phyloP scores from a whole-genome alignment of 2,888 invertebrate species.

The Nomada goodeniana region DNA sequence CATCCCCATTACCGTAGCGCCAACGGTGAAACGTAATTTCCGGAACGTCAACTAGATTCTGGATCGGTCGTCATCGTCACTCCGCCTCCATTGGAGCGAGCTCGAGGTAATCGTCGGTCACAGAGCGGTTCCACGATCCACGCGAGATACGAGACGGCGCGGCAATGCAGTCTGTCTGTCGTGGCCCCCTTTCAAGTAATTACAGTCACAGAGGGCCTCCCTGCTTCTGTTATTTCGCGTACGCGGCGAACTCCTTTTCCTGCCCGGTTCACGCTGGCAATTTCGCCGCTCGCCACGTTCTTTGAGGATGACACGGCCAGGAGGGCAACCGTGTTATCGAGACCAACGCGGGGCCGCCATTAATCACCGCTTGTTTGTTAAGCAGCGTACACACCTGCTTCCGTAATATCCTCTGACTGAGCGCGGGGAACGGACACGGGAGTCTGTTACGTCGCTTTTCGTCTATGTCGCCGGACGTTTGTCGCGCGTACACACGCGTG shows the following conservation, averaged over 20 bases:
- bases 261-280: slow-evolving; percentile 2
- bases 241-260: background rate
- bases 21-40: slow-evolving; percentile 83
- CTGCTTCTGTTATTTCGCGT: background rate
- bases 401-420: slow-evolving; percentile 77
- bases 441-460: slow-evolving; percentile 53
- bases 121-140: slow-evolving; percentile 18
- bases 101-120: slow-evolving; percentile 38
- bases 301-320: slow-evolving; percentile 74
- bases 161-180: background rate
- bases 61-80: slow-evolving; percentile 68
- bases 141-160: slow-evolving; percentile 39
- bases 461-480: slow-evolving; percentile 53
- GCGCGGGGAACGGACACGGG: slow-evolving; percentile 36
- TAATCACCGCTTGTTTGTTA: slow-evolving; percentile 84
- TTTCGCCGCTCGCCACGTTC: slow-evolving; percentile 62
- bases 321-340: slow-evolving; percentile 78
- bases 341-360: slow-evolving; percentile 77
- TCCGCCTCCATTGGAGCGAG: slow-evolving; percentile 49
- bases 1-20: slow-evolving; percentile 78
- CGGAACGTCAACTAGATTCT: slow-evolving; percentile 76
- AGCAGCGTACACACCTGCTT: slow-evolving; percentile 81
- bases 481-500: slow-evolving; percentile 31
- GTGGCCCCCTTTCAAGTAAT: slow-evolving; percentile 6
- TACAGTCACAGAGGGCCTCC: background rate